phyloP scores from a whole-genome alignment of 2,797 vertebrate species.

The Enoplosus armatus region DNA sequence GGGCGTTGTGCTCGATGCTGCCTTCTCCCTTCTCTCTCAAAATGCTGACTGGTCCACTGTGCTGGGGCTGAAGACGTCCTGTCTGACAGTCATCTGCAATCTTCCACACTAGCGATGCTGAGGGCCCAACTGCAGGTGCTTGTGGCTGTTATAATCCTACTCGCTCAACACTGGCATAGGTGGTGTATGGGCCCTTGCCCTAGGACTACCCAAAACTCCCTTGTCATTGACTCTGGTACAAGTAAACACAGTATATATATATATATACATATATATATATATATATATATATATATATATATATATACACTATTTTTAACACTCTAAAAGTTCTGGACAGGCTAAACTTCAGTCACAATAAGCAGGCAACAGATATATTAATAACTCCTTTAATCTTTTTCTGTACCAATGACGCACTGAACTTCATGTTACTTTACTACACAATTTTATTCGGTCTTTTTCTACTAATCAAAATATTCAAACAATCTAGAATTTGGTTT shows the following conservation, averaged over 20 bases:
- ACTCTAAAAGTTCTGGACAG: slow-evolving; percentile 58
- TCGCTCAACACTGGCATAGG: slow-evolving; percentile 70
- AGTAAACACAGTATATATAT: slow-evolving; percentile 25
- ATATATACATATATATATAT: neutral
- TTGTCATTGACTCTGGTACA: slow-evolving; percentile 58
- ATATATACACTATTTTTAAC: too few relatives aligned
- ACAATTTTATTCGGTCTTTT: slow-evolving; percentile 88
- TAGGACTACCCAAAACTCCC: slow-evolving; percentile 75
- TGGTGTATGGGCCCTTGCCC: slow-evolving; percentile 61
- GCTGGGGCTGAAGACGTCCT: slow-evolving; percentile 94
- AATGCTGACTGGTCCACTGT: slow-evolving; percentile 92
- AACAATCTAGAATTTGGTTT: slow-evolving; percentile 85
- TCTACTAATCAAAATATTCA: slow-evolving; percentile 83
- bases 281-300: neutral
- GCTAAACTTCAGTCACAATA: slow-evolving; percentile 70
- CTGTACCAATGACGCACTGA: slow-evolving; percentile 87
- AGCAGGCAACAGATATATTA: slow-evolving; percentile 64
- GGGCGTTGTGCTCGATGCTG: slow-evolving; percentile 93
- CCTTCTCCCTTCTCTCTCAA: slow-evolving; percentile 88
- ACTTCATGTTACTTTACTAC: slow-evolving; percentile 86
- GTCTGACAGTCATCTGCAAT: slow-evolving; percentile 94
- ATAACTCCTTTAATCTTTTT: slow-evolving; percentile 72
- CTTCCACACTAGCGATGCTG: slow-evolving; percentile 92
- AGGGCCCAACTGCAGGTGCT: slow-evolving; percentile 80
- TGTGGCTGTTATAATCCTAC: slow-evolving; percentile 76